Base-by-base conservation (phyloP, 2,797 vertebrate species). In the Mallotus villosus region DNA sequence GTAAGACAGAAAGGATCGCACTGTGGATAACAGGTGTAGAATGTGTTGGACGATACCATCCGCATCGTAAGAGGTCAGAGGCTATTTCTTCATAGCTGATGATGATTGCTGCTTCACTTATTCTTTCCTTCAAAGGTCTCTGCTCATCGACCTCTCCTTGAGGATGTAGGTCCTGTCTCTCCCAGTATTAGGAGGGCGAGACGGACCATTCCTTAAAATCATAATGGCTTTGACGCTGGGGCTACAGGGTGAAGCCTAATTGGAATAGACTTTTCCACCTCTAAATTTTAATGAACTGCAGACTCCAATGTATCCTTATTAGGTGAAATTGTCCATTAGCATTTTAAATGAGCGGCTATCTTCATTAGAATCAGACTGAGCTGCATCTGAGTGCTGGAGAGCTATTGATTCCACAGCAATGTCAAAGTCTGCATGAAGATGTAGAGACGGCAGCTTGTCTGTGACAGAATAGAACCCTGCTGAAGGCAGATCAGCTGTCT, bases 231-330 rank as follows among this genome's bases (percentile, higher is more conserved):
- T 22, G n/a, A 70, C 3, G 80, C 81, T 77, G 71, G 77, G 64
- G 79, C 74, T 72, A 29, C 49, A 67, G 73, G 62, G 73, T 81
- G 85, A 85, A 83, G 84, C 75, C 74, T 88, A 87, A 88, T 89
- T 86, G 84, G 84, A 92, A 90, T 88, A 87, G 86, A 90, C 88
- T 91, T 91, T 91, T 90, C 89, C 85, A 91, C 88, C 90, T 91
- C 90, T 90, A 90, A 90, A 91, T 91, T 92, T 88, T 91, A 91
- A 92, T 92, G 90, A 90, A 91, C 86, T 88, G 85, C 82, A 66
- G 68, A 82, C 74, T 84, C 86, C 81, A 88, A 91, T 90, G 88
- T 90, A 86, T 89, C 82, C 87, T 90, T 90, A 89, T 91, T 41
- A 86, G 89, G 87, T 87, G 86, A 90, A 91, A 90, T 88, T 85